phyloP scores from a whole-genome alignment of 2,797 vertebrate species.

The Cryptoblepharus egeriae region DNA sequence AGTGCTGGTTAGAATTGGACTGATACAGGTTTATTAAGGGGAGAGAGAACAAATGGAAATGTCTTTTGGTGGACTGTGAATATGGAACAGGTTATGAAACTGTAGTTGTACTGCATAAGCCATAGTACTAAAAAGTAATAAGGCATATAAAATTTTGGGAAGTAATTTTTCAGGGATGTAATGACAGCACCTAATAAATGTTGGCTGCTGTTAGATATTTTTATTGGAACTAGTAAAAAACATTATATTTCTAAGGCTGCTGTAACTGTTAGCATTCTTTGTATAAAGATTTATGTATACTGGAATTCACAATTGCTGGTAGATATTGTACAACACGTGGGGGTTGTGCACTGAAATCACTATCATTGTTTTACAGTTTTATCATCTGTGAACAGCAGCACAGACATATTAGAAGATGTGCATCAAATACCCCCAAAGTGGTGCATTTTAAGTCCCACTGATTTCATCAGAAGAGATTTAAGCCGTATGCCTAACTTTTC shows the following conservation, averaged over 20 bases:
- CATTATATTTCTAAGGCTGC: not conserved
- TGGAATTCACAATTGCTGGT: not conserved
- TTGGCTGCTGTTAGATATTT: rapidly evolving
- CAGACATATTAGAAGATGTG: not conserved
- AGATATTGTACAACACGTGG: not conserved
- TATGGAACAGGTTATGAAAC: not conserved
- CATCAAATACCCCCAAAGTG: not conserved
- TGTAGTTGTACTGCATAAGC: not conserved
- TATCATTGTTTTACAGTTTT: not conserved
- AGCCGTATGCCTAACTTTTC: not conserved
- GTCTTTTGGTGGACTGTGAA: not conserved
- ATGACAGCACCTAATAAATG: not conserved
- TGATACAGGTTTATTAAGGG: not conserved
- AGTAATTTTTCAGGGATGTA: not conserved
- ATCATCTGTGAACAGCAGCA: slow-evolving; percentile 13
- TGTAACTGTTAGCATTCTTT: not conserved
- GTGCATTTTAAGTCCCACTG: not conserved
- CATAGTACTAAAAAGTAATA: too few relatives aligned
- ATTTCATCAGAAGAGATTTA: not conserved
- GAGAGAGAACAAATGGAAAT: not conserved
- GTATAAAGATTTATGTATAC: rapidly evolving
- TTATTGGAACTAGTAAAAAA: not conserved
- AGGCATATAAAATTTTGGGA: too few relatives aligned
- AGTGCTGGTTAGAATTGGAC: too few relatives aligned
- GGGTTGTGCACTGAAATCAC: not conserved